Evolutionary conservation across 2,797 vertebrate species (phyloP), one percentile per base, ranked within the genome.

Genomic region (Pterois miles): DNA sequence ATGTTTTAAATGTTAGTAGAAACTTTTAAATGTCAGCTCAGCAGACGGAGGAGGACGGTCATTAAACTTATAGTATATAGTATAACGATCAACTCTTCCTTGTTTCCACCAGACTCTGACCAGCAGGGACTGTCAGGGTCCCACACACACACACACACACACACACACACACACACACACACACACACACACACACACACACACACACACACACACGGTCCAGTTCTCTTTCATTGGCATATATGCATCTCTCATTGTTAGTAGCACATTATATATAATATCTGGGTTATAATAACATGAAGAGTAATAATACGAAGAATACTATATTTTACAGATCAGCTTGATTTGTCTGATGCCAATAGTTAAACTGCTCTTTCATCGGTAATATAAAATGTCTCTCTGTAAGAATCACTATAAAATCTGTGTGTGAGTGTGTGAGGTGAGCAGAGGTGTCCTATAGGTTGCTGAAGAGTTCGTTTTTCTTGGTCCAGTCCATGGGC

Each of bases 401-500:
- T 48, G 36, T 52, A 65, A 38, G 53, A 76, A 83, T 81, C 48
- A 25, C 68, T 77, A 52, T 73, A 67, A 80, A 82, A 66, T 64
- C 12, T 65, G 40, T 60, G 46, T 8, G 46, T 48, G 46, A 0
- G 33, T 34, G 33, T 34, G 65, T 65, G 33, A 27, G 56, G 33
- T 18, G 72, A 71, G 23, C 34, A n/a, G 63, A 75, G 57, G 18
- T 14, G 73, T 40, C 79, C 91, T 96, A 99, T 93, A 99, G 95
- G 88, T 98, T 99, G 92, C 98, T 97, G 91, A 99, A 99, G 65
- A 99, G 96, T 92, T 99, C 97, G 0, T 99, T 99, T 94, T 98
- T 98, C 97, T 98, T 98, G 96, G 94, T 99, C 98, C 98, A 99
- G 96, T 99, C 98, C 98, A 99, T 99, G 79, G 96, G 95, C 0